Percentiles rank a stretch among this genome's conserved stretches.
phyloP scores from a whole-genome alignment of 2,113 vertebrate genomes.

The Ascaphus truei region DNA sequence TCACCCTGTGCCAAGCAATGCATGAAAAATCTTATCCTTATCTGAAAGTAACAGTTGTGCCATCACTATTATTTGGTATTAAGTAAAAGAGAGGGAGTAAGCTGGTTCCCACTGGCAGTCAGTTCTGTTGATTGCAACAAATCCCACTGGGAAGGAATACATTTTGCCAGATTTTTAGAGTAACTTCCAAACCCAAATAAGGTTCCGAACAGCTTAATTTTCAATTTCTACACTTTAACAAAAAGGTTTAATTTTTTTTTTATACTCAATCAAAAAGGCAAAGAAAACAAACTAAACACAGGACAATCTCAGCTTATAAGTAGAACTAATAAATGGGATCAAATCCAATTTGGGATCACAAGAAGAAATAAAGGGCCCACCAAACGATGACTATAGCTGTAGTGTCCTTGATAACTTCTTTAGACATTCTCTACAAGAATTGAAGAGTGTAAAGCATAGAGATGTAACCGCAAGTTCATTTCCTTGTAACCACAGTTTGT shows the following conservation, averaged over 20 bases:
- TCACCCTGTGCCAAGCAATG: slow-evolving; percentile 37
- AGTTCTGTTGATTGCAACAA: slow-evolving; percentile 38
- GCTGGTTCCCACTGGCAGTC: slow-evolving; percentile 33
- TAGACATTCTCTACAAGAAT: no score
- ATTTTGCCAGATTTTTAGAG: slow-evolving; percentile 28
- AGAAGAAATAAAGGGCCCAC: slow-evolving; percentile 21
- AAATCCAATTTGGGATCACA: slow-evolving; percentile 27
- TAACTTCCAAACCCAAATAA: slow-evolving; percentile 25
- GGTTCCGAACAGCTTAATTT: slow-evolving; percentile 33
- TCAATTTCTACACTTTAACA: slow-evolving; percentile 27
- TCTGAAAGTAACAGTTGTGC: slow-evolving; percentile 44
- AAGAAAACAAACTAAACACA: slow-evolving; percentile 25
- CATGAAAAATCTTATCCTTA: slow-evolving; percentile 44
- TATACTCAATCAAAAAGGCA: slow-evolving; percentile 30
- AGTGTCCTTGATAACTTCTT: slow-evolving; percentile 9
- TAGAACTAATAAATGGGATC: slow-evolving; percentile 29
- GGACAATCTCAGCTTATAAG: slow-evolving; percentile 27
- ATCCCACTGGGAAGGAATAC: slow-evolving; percentile 25
- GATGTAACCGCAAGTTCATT: no score
- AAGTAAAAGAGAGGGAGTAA: slow-evolving; percentile 37
- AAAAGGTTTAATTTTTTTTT: slow-evolving; percentile 18
- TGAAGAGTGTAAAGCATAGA: no score
- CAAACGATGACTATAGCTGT: slow-evolving; percentile 20
- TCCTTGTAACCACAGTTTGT: no score
- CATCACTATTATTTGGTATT: slow-evolving; percentile 44